Conservation (phyloP, 2,888 invertebrate genomes). For the Ophioninae sp. region DNA sequence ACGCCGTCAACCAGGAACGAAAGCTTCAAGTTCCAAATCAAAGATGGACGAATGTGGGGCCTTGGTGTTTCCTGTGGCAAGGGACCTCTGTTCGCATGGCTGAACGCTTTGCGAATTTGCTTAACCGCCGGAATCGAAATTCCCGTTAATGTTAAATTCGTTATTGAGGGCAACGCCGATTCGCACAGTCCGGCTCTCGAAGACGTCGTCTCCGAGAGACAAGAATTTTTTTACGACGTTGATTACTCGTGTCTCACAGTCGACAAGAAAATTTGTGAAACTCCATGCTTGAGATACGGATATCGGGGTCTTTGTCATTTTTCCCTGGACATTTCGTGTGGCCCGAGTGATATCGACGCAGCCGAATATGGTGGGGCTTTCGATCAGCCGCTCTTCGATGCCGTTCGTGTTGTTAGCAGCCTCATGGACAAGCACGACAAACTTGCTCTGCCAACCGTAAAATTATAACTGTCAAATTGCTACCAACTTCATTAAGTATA, state of each 20-base stretch:
- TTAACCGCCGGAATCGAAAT: slow-evolving; percentile 60
- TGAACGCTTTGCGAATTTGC: slow-evolving; percentile 67
- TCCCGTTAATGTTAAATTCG: slow-evolving; percentile 69
- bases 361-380: slow-evolving; percentile 68
- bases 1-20: slow-evolving; percentile 18
- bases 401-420: slow-evolving; percentile 60
- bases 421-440: slow-evolving; percentile 66
- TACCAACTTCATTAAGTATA: neutral
- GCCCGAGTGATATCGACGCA: slow-evolving; percentile 64
- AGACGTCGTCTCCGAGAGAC: slow-evolving; percentile 60
- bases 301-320: slow-evolving; percentile 69
- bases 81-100: slow-evolving; percentile 68
- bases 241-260: slow-evolving; percentile 68
- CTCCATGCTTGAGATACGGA: slow-evolving; percentile 68
- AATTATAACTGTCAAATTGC: neutral
- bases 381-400: slow-evolving; percentile 69
- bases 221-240: slow-evolving; percentile 65
- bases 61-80: slow-evolving; percentile 66
- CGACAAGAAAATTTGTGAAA: slow-evolving; percentile 64
- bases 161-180: slow-evolving; percentile 68
- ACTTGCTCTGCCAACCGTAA: slow-evolving; percentile 53
- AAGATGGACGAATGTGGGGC: slow-evolving; percentile 65
- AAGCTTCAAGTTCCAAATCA: slow-evolving; percentile 59
- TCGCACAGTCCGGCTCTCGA: slow-evolving; percentile 63
- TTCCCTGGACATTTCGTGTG: slow-evolving; percentile 65